Percentiles rank a stretch among this genome's conserved stretches.
These are phyloP conservation scores for Laspeyria flexula DNA, from an alignment of 2,888 invertebrate species.

Conservation along the genomic window DNA sequence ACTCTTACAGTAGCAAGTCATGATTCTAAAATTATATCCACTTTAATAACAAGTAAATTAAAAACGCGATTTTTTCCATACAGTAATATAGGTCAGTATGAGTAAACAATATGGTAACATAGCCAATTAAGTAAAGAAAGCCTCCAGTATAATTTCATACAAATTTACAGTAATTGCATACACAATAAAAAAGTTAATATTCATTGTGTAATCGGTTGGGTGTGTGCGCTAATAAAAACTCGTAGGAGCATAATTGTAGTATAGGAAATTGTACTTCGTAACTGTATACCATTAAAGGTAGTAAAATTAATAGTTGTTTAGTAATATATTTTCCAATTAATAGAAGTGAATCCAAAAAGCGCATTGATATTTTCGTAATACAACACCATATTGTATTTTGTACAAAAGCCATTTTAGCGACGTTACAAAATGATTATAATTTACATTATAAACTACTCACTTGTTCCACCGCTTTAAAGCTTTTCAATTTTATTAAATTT, in stretches of 20 bases:
- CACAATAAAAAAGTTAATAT: not conserved
- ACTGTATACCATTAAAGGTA: constrained; percentile 10
- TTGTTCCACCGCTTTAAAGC: constrained; percentile 20
- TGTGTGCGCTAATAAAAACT: not conserved
- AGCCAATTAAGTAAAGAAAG: not conserved
- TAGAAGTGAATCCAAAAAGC: not conserved
- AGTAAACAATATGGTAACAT: not conserved
- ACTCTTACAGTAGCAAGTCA: too few relatives aligned
- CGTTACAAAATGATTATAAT: constrained; percentile 1
- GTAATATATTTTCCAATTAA: not conserved
- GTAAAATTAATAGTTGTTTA: not conserved
- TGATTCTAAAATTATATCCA: too few relatives aligned
- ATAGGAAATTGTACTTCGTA: constrained; percentile 3
- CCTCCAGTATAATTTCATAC: not conserved
- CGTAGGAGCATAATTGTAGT: not conserved
- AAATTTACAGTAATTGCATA: not conserved
- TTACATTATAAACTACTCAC: constrained; percentile 7
- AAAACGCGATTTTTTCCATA: too few relatives aligned
- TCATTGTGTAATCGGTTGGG: constrained; percentile 2
- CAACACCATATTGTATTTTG: not conserved
- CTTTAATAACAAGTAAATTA: too few relatives aligned
- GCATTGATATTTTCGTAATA: not conserved
- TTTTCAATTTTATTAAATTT: constrained; percentile 33
- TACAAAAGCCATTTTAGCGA: not conserved
- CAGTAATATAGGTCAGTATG: not conserved